A percentile compares a stretch with the other conserved stretches of the same genome.
Evolutionary conservation across 2,888 invertebrate genomes (phyloP).

Genomic region (Standfussiana lucernea): DNA sequence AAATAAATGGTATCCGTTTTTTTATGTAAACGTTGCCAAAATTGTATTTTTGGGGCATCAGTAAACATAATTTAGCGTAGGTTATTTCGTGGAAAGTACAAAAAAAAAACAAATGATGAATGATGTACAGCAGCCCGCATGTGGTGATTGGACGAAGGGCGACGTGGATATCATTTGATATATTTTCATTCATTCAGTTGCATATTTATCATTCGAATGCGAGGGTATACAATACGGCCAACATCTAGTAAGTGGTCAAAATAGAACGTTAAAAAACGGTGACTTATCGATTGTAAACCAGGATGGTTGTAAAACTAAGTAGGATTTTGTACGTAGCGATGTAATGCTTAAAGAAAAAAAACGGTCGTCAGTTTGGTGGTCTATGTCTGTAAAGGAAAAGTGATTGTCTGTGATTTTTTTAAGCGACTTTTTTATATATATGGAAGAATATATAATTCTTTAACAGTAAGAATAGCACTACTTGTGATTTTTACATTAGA

Average conservation of each 20-base stretch:
- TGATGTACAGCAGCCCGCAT: slow-evolving; percentile 78
- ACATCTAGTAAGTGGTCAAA: slow-evolving; percentile 78
- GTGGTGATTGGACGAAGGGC: slow-evolving; percentile 61
- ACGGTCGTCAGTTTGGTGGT: slow-evolving; percentile 88
- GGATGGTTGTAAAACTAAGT: slow-evolving; percentile 91
- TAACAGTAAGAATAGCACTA: slow-evolving; percentile 91
- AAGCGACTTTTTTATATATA: slow-evolving; percentile 91
- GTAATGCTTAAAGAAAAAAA: slow-evolving; percentile 88
- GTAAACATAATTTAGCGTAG: slow-evolving; percentile 84
- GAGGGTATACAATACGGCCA: slow-evolving; percentile 79
- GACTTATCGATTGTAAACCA: slow-evolving; percentile 85
- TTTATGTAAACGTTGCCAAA: slow-evolving; percentile 89
- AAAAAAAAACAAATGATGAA: slow-evolving; percentile 68
- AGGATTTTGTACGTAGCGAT: slow-evolving; percentile 90
- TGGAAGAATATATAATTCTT: slow-evolving; percentile 89
- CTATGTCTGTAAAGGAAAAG: slow-evolving; percentile 90
- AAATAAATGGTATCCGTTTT: slow-evolving; percentile 77
- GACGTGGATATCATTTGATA: slow-evolving; percentile 62
- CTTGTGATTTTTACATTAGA: slow-evolving; percentile 91
- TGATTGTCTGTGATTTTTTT: slow-evolving; percentile 92
- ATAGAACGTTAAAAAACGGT: slow-evolving; percentile 75
- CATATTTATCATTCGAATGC: slow-evolving; percentile 72
- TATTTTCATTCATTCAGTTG: slow-evolving; percentile 64
- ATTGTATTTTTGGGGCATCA: slow-evolving; percentile 87
- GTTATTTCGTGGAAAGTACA: slow-evolving; percentile 84